Evolutionary conservation across 37 sponge, comb jelly and placozoan genomes (phyloP).

Genomic region (Cladorhizidae sp.): DNA sequence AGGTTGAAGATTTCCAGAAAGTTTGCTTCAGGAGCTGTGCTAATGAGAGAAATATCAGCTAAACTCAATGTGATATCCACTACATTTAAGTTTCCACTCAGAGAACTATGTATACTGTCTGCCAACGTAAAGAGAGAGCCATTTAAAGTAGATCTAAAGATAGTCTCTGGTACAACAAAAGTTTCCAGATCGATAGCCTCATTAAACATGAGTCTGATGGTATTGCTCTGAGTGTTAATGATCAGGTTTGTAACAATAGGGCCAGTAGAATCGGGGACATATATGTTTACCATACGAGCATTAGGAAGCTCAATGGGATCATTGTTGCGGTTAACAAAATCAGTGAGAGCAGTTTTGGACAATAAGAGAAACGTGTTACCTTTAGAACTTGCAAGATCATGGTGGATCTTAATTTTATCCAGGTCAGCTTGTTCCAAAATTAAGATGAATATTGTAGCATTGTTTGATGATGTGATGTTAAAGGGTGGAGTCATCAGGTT

Average conservation of each 20-base stretch:
- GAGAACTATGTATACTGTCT: not conserved
- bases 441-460: conserved; percentile 49
- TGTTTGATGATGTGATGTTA: conserved; percentile 6
- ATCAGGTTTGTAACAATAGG: conserved; percentile 55
- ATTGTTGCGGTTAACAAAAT: conserved; percentile 40
- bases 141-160: conserved; percentile 40
- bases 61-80: conserved; percentile 31
- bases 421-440: conserved; percentile 38
- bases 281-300: not conserved
- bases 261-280: conserved; percentile 71
- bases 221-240: conserved; percentile 29
- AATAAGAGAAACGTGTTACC: conserved; percentile 51
- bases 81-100: conserved; percentile 2
- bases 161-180: conserved; percentile 31
- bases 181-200: conserved; percentile 75
- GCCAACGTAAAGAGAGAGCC: conserved; percentile 15
- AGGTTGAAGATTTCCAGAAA: conserved; percentile 33
- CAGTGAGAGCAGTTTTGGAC: conserved; percentile 31
- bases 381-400: conserved; percentile 36
- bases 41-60: conserved; percentile 9
- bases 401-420: conserved; percentile 60
- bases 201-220: conserved; percentile 61
- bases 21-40: conserved; percentile 34
- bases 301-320: not conserved
- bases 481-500: not conserved